Evolutionary conservation across 2,888 invertebrate genomes (phyloP).

Genomic region (Tholera decimalis): DNA sequence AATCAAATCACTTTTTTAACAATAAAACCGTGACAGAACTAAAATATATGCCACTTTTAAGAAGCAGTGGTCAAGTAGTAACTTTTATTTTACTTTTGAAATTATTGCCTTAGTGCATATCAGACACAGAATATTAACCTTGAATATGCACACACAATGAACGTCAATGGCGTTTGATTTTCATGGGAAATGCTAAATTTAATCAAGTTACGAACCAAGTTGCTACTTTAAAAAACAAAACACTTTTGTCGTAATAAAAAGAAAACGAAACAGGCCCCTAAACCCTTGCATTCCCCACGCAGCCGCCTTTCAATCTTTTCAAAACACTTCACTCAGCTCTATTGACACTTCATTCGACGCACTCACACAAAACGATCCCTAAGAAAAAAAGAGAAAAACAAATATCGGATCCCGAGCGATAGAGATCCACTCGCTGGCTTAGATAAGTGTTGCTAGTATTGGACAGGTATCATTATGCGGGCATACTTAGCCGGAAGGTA

Average conservation of each 20-base stretch:
- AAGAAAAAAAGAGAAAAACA: constrained; percentile 63
- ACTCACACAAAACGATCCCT: constrained; percentile 59
- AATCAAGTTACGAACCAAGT: background rate
- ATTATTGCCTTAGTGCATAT: too few relatives aligned
- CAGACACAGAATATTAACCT: too few relatives aligned
- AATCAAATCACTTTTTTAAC: too few relatives aligned
- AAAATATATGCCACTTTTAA: too few relatives aligned
- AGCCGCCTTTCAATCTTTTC: constrained; percentile 46
- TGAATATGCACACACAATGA: too few relatives aligned
- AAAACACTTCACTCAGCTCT: constrained; percentile 60
- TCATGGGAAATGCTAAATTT: background rate
- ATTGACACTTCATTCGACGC: constrained; percentile 64
- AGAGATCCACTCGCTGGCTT: constrained; percentile 73
- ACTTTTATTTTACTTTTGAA: too few relatives aligned
- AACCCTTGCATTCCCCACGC: constrained; percentile 46
- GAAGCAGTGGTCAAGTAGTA: too few relatives aligned
- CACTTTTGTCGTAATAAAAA: background rate
- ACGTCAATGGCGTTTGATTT: background rate
- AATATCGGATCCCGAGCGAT: constrained; percentile 67
- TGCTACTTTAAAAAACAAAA: background rate
- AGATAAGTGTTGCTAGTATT: constrained; percentile 86
- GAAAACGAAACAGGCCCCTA: constrained; percentile 7
- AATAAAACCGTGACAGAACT: too few relatives aligned
- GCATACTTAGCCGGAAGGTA: constrained; percentile 88
- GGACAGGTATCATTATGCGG: constrained; percentile 90